phyloP scores from a whole-genome alignment of 92 coral and sea anemone species.

The Phenganax marumi region DNA sequence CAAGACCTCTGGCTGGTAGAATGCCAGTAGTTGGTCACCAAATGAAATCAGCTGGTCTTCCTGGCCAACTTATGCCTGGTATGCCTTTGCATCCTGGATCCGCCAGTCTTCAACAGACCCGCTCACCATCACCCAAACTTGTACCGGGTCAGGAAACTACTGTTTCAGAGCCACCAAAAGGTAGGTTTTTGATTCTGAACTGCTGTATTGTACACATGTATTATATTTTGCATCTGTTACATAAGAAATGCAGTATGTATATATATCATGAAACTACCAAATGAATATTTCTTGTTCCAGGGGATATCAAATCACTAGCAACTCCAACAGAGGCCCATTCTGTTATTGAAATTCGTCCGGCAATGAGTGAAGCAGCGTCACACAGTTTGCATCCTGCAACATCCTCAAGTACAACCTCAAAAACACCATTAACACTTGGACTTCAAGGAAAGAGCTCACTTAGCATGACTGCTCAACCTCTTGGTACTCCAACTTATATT shows the following conservation, averaged over 20 bases:
- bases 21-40: constrained; percentile 24
- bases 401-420: constrained; percentile 22
- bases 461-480: constrained; percentile 21
- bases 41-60: constrained; percentile 20
- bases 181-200: neutral
- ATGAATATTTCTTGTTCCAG: constrained; percentile 1
- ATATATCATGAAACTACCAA: neutral
- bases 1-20: constrained; percentile 34
- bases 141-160: constrained; percentile 14
- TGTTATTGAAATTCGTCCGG: constrained; percentile 34
- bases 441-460: constrained; percentile 18
- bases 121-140: constrained; percentile 43
- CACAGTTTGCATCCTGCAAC: constrained; percentile 15
- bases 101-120: constrained; percentile 23
- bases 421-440: constrained; percentile 2
- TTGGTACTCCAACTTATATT: constrained; percentile 15
- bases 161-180: constrained; percentile 30
- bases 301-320: constrained; percentile 45
- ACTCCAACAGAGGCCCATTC: constrained; percentile 44
- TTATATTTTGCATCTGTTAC: too few species aligned
- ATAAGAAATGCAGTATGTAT: too few species aligned
- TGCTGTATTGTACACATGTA: too few species aligned
- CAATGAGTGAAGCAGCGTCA: constrained; percentile 27
- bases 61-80: constrained; percentile 21
- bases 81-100: constrained; percentile 30